Evolutionary conservation across 1,140 invertebrate genomes (phyloP).

Genomic region (Procambarus clarkii): DNA sequence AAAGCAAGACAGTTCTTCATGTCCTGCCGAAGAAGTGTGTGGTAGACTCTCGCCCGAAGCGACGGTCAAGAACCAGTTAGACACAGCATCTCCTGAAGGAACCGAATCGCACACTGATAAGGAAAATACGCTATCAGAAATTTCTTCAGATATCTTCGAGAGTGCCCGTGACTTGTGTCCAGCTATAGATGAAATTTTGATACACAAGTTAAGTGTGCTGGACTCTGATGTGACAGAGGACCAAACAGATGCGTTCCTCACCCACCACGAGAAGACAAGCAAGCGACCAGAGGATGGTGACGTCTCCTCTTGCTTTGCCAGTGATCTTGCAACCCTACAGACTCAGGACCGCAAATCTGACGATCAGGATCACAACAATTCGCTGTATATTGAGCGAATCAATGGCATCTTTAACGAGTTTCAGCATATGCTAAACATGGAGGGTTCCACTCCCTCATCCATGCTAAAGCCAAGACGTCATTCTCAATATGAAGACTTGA

Average conservation of each 20-base stretch:
- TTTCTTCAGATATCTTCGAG: constrained; percentile 53
- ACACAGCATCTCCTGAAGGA: neutral
- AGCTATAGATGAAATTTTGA: neutral
- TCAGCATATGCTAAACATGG: constrained; percentile 50
- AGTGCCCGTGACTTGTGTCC: neutral
- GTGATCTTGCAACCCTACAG: neutral
- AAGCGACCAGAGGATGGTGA: neutral
- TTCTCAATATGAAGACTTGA: neutral
- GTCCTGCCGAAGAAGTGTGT: neutral
- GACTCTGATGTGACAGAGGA: neutral
- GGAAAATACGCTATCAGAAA: constrained; percentile 49
- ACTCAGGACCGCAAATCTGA: neutral
- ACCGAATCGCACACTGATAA: constrained; percentile 29
- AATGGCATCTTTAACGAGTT: constrained; percentile 38
- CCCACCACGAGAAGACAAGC: neutral
- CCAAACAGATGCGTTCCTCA: neutral
- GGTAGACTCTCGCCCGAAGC: constrained; percentile 20
- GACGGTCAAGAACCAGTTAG: constrained; percentile 36
- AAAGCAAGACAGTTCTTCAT: neutral
- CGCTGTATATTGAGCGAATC: neutral
- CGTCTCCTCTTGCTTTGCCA: neutral
- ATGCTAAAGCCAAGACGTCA: neutral
- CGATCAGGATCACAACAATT: neutral
- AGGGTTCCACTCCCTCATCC: constrained; percentile 9
- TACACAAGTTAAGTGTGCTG: constrained; percentile 21